A percentile compares a stretch with the other conserved stretches of the same genome.
phyloP scores from a whole-genome alignment of 2,888 invertebrate species.

The Metellina segmentata region DNA sequence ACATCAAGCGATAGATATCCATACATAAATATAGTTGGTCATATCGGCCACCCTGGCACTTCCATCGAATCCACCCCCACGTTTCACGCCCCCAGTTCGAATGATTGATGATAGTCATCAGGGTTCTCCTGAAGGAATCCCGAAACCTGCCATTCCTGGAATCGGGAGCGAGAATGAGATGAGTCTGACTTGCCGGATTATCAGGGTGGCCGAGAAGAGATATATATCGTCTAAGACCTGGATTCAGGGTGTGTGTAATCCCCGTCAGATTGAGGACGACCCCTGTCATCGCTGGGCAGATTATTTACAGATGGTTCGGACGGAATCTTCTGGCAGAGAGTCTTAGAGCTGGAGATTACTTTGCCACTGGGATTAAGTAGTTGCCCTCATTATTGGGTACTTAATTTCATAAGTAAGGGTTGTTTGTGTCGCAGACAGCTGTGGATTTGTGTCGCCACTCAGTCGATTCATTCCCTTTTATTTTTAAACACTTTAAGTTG shows the following conservation, averaged over 20 bases:
- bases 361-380: background rate
- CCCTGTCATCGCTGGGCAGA: constrained; percentile 34
- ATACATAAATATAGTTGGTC: constrained; percentile 24
- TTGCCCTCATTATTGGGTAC: background rate
- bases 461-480: no score
- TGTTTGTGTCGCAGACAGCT: background rate
- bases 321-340: background rate
- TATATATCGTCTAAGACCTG: background rate
- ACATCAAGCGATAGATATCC: constrained; percentile 2
- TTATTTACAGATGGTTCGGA: constrained; percentile 46
- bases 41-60: constrained; percentile 32
- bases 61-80: constrained; percentile 40
- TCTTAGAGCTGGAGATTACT: background rate
- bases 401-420: background rate
- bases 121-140: background rate
- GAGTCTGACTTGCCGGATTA: constrained; percentile 19
- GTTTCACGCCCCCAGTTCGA: constrained; percentile 50
- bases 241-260: constrained; percentile 9
- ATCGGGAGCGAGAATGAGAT: background rate
- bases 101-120: constrained; percentile 68
- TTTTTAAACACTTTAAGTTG: no score
- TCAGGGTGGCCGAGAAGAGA: background rate
- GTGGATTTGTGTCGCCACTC: background rate
- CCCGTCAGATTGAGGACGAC: constrained; percentile 41
- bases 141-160: no score